A percentile compares a stretch with the other conserved stretches of the same genome.
Conservation (phyloP, 2,888 invertebrate species). For the Eupithecia insigniata region DNA sequence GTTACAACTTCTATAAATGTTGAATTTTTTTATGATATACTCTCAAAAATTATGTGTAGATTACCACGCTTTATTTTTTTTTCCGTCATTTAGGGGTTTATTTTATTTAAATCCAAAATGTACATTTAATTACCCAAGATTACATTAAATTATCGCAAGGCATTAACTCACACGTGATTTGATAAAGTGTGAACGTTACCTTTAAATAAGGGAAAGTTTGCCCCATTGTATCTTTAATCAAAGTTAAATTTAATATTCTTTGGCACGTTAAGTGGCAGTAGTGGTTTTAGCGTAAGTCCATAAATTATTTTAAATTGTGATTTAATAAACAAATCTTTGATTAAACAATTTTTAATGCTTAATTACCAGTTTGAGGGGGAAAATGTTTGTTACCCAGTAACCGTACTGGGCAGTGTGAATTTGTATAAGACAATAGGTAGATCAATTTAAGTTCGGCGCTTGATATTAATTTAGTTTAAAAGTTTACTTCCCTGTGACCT, state of each 20-base stretch:
- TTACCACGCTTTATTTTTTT: not conserved
- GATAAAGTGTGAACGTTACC: conserved; percentile 60
- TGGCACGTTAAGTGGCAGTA: conserved; percentile 45
- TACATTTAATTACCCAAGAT: conserved; percentile 69
- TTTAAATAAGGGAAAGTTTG: conserved; percentile 47
- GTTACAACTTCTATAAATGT: too few species aligned
- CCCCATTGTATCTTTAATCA: conserved; percentile 52
- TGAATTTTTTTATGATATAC: too few species aligned
- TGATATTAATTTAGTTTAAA: too few species aligned
- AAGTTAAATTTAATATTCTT: conserved; percentile 53
- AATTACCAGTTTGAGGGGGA: not conserved
- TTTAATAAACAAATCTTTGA: not conserved
- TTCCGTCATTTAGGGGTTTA: not conserved
- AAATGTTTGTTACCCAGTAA: not conserved
- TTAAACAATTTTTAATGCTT: not conserved
- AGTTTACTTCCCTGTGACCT: too few species aligned
- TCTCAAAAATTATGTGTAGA: not conserved
- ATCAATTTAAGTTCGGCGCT: too few species aligned
- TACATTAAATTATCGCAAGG: conserved; percentile 70
- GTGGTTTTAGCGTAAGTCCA: conserved; percentile 26
- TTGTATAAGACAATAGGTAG: not conserved
- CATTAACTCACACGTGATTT: conserved; percentile 66
- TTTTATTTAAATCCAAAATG: conserved; percentile 10
- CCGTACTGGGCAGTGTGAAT: not conserved
- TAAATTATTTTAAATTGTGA: conserved; percentile 18